Conservation (phyloP, 2,888 invertebrate genomes). For the Leptinotarsa tumamoca region DNA sequence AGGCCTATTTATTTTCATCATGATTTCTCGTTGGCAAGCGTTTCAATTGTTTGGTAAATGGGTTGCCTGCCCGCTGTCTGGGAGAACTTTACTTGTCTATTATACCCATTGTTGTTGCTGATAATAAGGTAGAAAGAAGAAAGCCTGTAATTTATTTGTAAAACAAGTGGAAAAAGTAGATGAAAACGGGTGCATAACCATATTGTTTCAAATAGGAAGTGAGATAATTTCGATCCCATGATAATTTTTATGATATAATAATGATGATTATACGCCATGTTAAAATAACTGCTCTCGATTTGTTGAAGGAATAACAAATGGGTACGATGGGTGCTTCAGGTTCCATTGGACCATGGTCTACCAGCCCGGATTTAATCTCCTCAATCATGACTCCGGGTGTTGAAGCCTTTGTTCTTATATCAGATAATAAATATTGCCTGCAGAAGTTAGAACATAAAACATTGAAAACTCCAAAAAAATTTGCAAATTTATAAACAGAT, state of each 20-base stretch:
- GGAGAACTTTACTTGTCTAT: conserved; percentile 18
- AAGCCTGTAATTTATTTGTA: neutral
- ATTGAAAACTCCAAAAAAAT: too few species aligned
- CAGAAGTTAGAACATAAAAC: too few species aligned
- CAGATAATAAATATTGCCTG: too few species aligned
- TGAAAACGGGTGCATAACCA: neutral
- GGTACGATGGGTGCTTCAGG: too few species aligned
- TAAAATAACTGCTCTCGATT: neutral
- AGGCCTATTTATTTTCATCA: conserved; percentile 11
- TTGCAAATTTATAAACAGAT: too few species aligned
- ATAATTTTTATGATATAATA: neutral
- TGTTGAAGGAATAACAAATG: too few species aligned
- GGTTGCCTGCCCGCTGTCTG: conserved; percentile 20
- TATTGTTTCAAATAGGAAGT: conserved; percentile 8
- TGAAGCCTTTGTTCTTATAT: too few species aligned
- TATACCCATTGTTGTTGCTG: conserved; percentile 9
- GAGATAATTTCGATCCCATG: neutral
- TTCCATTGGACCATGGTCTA: too few species aligned
- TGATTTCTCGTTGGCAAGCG: conserved; percentile 33
- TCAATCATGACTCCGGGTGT: too few species aligned
- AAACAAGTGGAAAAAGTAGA: neutral
- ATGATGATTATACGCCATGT: neutral
- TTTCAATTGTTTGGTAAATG: conserved; percentile 37
- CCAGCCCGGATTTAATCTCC: too few species aligned
- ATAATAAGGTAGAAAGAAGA: neutral